Evolutionary conservation across 2,797 vertebrate species (phyloP), one percentile per base, ranked within the genome.

Genomic region (Zalophus californianus): DNA sequence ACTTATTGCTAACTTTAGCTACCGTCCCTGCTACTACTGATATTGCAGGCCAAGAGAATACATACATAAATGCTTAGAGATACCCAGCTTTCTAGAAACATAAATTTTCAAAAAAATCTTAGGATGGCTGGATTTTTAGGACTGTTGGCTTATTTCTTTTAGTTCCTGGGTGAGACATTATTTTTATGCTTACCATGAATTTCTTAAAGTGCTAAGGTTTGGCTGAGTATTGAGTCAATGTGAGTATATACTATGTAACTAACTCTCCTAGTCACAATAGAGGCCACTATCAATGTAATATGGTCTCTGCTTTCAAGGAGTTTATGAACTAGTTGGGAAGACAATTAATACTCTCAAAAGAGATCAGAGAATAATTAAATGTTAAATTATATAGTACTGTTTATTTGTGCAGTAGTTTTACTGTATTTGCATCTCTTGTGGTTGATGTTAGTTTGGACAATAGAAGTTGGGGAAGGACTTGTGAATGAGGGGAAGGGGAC

Each of bases 1-100:
- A 79, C 11, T 73, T 91, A 73, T 96, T 84, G 93, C 54, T 90
- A 84, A 14, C 68, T 97, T 87, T 93, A 54, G 48, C 48, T 56
- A 23, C 29, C 48, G 52, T 93, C 50, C 50, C 38, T 54, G n/a
- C 78, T 87, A 35, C 52, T 86, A 14, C 62, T 41, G 32, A 58
- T 86, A 78, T 56, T 83, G 79, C 25, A 73, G 27, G 48, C 70
- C 21, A 94, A 82, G 86, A 83, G 82, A 86, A 62, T 75, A 75
- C 14, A 68, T 60, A 13, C 44, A 83, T 93, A 95, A 86, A 78
- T 86, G 62, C 38, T 58, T 92, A 83, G 82, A 92, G 38, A 78
- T 66, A 83, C 21, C 29, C 38, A 80, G 60, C 90, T 79, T 90
- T 91, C 38, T 86, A 86, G 60, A 95, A 79, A 87, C 32, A 38